Evolutionary conservation across 2,113 vertebrate genomes (phyloP), one percentile per base, ranked within the genome.

Genomic region (Cryptomyrus ogoouensis): DNA sequence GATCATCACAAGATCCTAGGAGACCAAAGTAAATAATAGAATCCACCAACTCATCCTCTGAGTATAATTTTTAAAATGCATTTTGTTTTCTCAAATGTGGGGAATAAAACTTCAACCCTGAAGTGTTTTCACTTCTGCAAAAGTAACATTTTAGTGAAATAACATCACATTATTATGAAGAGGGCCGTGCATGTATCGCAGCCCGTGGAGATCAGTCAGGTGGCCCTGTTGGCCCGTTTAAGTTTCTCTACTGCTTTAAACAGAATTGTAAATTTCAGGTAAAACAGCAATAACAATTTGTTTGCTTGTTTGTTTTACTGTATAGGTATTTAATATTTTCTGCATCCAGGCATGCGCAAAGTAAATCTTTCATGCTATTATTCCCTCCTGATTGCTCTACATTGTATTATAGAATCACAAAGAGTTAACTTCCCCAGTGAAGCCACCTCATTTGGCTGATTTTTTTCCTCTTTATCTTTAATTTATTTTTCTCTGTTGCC

Each of bases 391-490:
- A 15, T 5, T 77, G 70, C 13, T 77, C 8, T n/a, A 91, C 92
- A 88, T 91, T 92, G 84, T 52, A 87, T 91, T 58, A 35, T 1
- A 44, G 53, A 50, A 85, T 53, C 90, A 84, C 42, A 66, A 88
- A 74, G 46, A 39, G 44, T 74, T 19, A 27, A 39, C 39, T 12
- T 42, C 47, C 12, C 42, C 21, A 7, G 24, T 46, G n/a, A 88
- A 19, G 27, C n/a, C 24, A 47, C 24, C 58, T 50, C 44, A 58
- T 47, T 15, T 27, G 8, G 39, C 44, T 12, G 21, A 17, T 19
- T 83, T 83, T 21, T 46, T 46, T 3, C 62, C 62, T 56, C 50
- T 80, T 27, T 56, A 58, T n/a, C 42, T 83, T 84, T 39, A 3
- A 24, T 85, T 74, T 87, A 84, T 87, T 89, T 74, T 44, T 27